Conservation (phyloP, 2,113 vertebrate species). For the Corythaixoides concolor region DNA sequence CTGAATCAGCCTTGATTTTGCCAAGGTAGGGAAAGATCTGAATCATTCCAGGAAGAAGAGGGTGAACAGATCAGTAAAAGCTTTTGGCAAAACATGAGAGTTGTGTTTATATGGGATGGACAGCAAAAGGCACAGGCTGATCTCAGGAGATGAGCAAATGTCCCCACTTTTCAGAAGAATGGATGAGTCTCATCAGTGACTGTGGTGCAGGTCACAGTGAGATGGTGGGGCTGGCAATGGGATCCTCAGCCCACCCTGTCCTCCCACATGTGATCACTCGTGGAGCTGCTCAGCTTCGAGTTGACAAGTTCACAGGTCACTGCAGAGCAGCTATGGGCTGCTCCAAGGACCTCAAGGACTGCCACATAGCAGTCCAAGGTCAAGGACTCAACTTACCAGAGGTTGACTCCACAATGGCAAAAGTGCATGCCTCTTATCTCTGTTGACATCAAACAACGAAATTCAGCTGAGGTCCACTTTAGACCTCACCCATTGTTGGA, state of each 20-base stretch:
- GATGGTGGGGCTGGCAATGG: neutral
- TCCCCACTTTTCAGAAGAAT: neutral
- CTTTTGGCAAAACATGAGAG: neutral
- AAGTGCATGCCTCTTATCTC: neutral
- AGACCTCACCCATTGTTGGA: neutral
- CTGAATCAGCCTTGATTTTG: neutral
- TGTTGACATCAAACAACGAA: accelerated
- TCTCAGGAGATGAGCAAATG: neutral
- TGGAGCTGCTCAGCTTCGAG: neutral
- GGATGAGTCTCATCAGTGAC: accelerated
- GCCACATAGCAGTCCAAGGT: neutral
- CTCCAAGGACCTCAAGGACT: neutral
- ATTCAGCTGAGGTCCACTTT: neutral
- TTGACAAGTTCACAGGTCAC: neutral
- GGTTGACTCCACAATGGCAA: neutral
- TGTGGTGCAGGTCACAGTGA: neutral
- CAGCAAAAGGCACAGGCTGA: neutral
- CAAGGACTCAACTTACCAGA: neutral
- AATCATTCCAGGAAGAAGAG: neutral
- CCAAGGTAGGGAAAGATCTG: neutral
- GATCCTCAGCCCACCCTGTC: neutral
- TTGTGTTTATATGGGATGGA: neutral
- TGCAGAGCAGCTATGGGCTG: neutral
- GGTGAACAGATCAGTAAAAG: neutral
- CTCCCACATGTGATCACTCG: accelerated